Percentiles rank a stretch among this genome's conserved stretches.
These are phyloP conservation scores for Nineta flava DNA, from an alignment of 2,888 invertebrate species.

Conservation along the genomic window DNA sequence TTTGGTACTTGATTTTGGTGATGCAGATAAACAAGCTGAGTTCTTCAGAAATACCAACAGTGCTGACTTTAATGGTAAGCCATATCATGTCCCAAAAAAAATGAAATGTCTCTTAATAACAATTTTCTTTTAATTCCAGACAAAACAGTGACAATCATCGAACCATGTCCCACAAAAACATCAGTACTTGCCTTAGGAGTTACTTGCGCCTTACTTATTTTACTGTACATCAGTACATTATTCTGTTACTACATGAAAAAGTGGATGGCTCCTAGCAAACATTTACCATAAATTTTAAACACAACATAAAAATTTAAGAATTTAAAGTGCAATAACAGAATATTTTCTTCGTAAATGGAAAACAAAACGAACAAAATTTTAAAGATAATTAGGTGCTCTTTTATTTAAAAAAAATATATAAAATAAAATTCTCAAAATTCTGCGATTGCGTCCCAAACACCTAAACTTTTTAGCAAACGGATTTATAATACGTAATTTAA, in stretches of 20 bases:
- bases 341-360: not conserved
- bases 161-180: constrained; percentile 82
- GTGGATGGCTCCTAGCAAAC: constrained; percentile 74
- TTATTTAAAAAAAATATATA: not conserved
- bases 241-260: constrained; percentile 90
- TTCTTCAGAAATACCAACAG: constrained; percentile 66
- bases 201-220: constrained; percentile 74
- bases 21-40: constrained; percentile 68
- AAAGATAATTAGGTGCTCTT: not conserved
- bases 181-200: constrained; percentile 83
- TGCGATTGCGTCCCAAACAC: not conserved
- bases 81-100: not conserved
- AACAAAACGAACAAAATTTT: not conserved
- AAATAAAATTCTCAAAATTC: not conserved
- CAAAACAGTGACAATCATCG: constrained; percentile 73
- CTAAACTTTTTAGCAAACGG: too few relatives aligned
- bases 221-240: constrained; percentile 79
- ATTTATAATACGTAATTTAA: too few relatives aligned
- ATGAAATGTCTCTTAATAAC: not conserved
- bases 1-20: constrained; percentile 81
- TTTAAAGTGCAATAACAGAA: not conserved
- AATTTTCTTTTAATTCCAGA: not conserved
- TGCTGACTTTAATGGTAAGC: constrained; percentile 53
- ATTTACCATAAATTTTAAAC: constrained; percentile 42
- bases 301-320: not conserved